Conservation (phyloP, 1,140 invertebrate genomes). For the Bicyclus anynana region DNA sequence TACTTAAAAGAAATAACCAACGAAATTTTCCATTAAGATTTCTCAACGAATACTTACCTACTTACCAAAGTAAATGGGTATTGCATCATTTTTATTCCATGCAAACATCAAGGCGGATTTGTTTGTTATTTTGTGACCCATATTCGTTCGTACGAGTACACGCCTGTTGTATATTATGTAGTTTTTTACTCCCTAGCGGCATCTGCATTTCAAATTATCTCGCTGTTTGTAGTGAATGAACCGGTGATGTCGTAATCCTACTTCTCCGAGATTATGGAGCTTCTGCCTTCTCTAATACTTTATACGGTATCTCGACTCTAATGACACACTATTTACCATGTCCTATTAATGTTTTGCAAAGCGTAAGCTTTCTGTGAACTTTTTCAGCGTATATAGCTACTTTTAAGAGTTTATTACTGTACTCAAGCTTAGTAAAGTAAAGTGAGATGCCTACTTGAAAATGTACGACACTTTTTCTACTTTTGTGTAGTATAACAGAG, state of each 20-base stretch:
- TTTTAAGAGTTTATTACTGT: constrained; percentile 1
- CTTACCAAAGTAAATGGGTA: background rate
- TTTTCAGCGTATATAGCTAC: constrained; percentile 1
- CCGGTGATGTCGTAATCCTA: constrained; percentile 24
- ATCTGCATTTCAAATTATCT: constrained; percentile 36
- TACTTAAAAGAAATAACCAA: constrained; percentile 11
- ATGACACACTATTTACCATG: constrained; percentile 14
- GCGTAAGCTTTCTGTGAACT: background rate
- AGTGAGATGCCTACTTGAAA: no score
- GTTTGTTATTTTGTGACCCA: constrained; percentile 36
- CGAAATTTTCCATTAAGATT: constrained; percentile 22
- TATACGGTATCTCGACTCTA: constrained; percentile 8
- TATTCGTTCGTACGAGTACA: constrained; percentile 27
- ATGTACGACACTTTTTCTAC: no score
- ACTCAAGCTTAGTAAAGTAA: background rate
- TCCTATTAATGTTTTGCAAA: background rate
- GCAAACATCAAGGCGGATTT: constrained; percentile 30
- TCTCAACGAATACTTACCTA: constrained; percentile 16
- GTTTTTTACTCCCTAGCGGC: constrained; percentile 29
- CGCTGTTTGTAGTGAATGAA: constrained; percentile 24
- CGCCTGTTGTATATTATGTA: constrained; percentile 30
- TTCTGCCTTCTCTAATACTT: constrained; percentile 4
- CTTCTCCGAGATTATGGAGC: constrained; percentile 19
- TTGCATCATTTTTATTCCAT: constrained; percentile 30
- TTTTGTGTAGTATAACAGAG: no score